Evolutionary conservation across 2,797 vertebrate genomes (phyloP), one percentile per base, ranked within the genome.

Genomic region (Threskiornis aethiopicus): DNA sequence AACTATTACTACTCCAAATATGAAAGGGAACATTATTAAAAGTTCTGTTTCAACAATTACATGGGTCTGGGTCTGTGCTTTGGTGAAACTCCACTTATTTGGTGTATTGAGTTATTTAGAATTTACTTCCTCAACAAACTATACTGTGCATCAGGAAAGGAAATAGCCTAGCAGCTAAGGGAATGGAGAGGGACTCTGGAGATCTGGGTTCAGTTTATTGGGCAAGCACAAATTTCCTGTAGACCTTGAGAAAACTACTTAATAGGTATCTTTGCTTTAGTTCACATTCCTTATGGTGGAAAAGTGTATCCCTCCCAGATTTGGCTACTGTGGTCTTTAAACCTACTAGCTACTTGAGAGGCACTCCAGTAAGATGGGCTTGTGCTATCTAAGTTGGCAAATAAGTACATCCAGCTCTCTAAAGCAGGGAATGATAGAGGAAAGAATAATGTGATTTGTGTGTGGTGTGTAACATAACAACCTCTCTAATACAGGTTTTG

Each of bases 1-100:
- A 91, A 95, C 87, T 79, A 75, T 57, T 92, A 73, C 33, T 75
- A 31, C 49, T 91, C 33, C n/a, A 78, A 71, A 65, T 84, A 49
- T 2, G 2, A 83, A 51, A 67, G 18, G 15, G 29, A 92, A 24
- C 19, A 65, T 58, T 82, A 87, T 64, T 90, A 49, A 33, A 96
- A 95, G 65, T 69, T 91, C 41, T 81, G 21, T 93, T 92, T 81
- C 49, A 67, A 65, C 17, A 70, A 13, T 35, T 78, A 44, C 17
- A 8, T 66, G 47, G 42, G 14, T 71, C 37, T 83, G n/a, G 25
- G 24, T 39, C 65, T 78, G 26, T 92, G 13, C n/a, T 94, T 69
- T 69, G 26, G 22, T 41, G 39, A 76, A 91, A 76, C 35, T 78
- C 25, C 33, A 42, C 9, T 62, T 89, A 42, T 10, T 80, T 46